A percentile compares a stretch with the other conserved stretches of the same genome.
phyloP scores from a whole-genome alignment of 1,140 invertebrate genomes.

The Camponotus pennsylvanicus region DNA sequence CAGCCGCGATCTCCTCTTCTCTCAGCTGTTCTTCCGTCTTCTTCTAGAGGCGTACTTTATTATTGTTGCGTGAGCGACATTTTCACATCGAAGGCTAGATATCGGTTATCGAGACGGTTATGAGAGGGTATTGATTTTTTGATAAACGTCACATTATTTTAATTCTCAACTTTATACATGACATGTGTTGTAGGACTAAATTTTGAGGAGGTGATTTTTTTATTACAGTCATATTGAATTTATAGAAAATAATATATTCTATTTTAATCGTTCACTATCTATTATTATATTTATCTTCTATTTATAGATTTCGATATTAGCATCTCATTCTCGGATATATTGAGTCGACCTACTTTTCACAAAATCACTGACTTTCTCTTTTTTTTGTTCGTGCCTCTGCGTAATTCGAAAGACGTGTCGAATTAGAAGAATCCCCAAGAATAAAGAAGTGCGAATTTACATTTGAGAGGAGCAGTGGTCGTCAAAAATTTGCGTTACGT shows the following conservation, averaged over 20 bases:
- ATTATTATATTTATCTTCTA: neutral
- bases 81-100: neutral
- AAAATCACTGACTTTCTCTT: neutral
- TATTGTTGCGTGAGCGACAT: conserved; percentile 34
- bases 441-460: neutral
- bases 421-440: neutral
- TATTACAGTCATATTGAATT: neutral
- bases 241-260: neutral
- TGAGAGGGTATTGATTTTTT: too few relatives aligned
- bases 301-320: neutral
- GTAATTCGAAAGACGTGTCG: neutral
- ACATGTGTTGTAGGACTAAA: neutral
- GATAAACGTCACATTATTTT: neutral
- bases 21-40: neutral
- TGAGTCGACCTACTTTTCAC: conserved; percentile 24
- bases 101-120: neutral
- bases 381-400: neutral
- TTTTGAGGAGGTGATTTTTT: neutral
- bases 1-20: neutral
- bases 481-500: neutral
- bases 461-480: neutral
- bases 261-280: neutral
- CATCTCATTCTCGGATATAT: neutral
- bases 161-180: neutral
- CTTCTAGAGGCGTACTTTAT: conserved; percentile 20